These are phyloP conservation scores for Sarcophaga carnaria DNA, from an alignment of 2,888 invertebrate species.

Conservation along the genomic window DNA sequence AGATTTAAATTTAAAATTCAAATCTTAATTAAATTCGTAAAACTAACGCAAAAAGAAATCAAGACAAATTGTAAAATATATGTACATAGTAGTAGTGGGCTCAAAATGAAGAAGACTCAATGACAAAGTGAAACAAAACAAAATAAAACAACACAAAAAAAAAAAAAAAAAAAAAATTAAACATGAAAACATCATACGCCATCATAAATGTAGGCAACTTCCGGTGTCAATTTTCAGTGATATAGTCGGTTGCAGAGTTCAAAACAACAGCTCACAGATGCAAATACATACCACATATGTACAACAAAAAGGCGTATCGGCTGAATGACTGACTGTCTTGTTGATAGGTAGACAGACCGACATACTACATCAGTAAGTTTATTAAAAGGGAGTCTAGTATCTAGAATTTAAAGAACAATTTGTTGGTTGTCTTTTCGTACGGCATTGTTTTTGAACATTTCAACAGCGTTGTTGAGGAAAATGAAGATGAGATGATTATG, in stretches of 20 bases:
- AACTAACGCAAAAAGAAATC: conserved; percentile 1
- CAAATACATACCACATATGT: not conserved
- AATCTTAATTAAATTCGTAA: conserved; percentile 36
- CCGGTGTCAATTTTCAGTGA: conserved; percentile 69
- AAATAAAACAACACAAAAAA: conserved; percentile 20
- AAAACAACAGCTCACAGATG: conserved; percentile 25
- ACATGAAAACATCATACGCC: not conserved
- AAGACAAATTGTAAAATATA: conserved; percentile 58
- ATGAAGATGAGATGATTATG: conserved; percentile 19
- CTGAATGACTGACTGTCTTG: not conserved
- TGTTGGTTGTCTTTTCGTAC: not conserved
- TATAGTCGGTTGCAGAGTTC: conserved; percentile 55
- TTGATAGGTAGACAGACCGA: not conserved
- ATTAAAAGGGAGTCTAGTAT: not conserved
- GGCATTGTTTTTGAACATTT: not conserved
- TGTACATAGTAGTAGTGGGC: conserved; percentile 7
- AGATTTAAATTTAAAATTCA: conserved; percentile 43
- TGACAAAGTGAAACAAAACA: conserved; percentile 17
- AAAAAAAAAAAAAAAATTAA: too few relatives aligned
- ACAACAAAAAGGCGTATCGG: not conserved
- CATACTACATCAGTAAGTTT: not conserved
- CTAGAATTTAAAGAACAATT: conserved; percentile 13
- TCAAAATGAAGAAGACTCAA: conserved; percentile 5
- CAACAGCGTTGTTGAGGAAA: not conserved
- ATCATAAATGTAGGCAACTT: conserved; percentile 68